A percentile compares a stretch with the other conserved stretches of the same genome.
Conservation (phyloP, 2,113 vertebrate genomes). For the Mesitornis unicolor region DNA sequence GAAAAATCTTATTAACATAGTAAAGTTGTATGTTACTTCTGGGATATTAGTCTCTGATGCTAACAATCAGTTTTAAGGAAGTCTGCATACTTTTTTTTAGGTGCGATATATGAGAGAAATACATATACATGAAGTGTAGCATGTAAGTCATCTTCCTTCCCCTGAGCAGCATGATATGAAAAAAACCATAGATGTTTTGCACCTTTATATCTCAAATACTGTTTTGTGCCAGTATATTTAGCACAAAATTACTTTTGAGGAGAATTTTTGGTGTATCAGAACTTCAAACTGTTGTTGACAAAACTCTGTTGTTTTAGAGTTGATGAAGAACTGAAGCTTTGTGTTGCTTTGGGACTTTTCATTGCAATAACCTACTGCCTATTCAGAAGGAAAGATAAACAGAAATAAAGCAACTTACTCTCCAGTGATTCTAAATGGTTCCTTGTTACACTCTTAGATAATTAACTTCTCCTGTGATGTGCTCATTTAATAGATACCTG, state of each 20-base stretch:
- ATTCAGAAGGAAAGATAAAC: conserved; percentile 23
- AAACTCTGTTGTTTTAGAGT: not conserved
- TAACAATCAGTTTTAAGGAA: not conserved
- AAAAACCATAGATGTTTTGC: not conserved
- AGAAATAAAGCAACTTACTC: conserved; percentile 46
- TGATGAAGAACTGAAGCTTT: conserved; percentile 5
- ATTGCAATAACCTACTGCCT: not conserved
- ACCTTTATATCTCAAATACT: not conserved
- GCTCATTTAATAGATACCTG: conserved; percentile 47
- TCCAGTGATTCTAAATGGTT: not conserved
- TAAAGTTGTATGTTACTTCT: not conserved
- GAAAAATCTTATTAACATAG: not conserved
- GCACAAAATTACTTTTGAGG: not conserved
- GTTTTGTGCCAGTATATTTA: not conserved
- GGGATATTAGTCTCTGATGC: not conserved
- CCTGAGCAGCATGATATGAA: not conserved
- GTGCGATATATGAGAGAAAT: not conserved
- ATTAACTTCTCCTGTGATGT: conserved; percentile 40
- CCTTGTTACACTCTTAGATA: conserved; percentile 4
- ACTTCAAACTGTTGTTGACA: not conserved
- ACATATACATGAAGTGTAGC: not conserved
- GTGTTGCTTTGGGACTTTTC: not conserved
- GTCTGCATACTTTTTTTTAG: not conserved
- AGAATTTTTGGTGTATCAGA: not conserved
- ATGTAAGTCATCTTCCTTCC: not conserved